phyloP scores from a whole-genome alignment of 2,888 invertebrate genomes.

The Alsophila aescularia region DNA sequence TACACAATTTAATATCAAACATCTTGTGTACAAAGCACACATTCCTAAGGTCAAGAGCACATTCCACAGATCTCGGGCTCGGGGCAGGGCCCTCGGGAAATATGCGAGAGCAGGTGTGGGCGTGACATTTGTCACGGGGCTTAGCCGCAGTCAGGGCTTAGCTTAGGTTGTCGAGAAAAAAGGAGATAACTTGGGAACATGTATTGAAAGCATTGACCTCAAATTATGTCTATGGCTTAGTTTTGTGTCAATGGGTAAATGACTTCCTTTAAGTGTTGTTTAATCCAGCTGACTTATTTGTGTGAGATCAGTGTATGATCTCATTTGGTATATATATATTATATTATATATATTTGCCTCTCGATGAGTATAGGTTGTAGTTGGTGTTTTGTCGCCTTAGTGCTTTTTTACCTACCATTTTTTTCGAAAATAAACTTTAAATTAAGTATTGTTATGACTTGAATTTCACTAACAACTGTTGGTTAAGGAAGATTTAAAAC shows the following conservation, averaged over 20 bases:
- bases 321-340: too few species aligned
- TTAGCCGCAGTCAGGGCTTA: slow-evolving; percentile 7
- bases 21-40: slow-evolving; percentile 6
- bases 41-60: slow-evolving; percentile 22
- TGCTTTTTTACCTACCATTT: too few species aligned
- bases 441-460: too few species aligned
- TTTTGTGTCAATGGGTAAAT: background rate
- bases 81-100: slow-evolving; percentile 19
- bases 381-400: too few species aligned
- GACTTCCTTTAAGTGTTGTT: too few species aligned
- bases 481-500: too few species aligned
- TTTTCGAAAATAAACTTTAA: too few species aligned
- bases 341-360: too few species aligned
- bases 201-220: background rate
- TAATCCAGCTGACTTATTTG: too few species aligned
- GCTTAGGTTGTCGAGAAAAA: background rate
- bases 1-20: background rate
- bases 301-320: too few species aligned
- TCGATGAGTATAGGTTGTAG: too few species aligned
- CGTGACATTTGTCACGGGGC: slow-evolving; percentile 7
- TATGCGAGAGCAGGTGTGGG: slow-evolving; percentile 5
- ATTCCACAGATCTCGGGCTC: background rate
- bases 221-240: background rate
- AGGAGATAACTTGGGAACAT: background rate
- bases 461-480: too few species aligned